Evolutionary conservation across 2,797 vertebrate genomes (phyloP).

Genomic region (Cuniculus paca): DNA sequence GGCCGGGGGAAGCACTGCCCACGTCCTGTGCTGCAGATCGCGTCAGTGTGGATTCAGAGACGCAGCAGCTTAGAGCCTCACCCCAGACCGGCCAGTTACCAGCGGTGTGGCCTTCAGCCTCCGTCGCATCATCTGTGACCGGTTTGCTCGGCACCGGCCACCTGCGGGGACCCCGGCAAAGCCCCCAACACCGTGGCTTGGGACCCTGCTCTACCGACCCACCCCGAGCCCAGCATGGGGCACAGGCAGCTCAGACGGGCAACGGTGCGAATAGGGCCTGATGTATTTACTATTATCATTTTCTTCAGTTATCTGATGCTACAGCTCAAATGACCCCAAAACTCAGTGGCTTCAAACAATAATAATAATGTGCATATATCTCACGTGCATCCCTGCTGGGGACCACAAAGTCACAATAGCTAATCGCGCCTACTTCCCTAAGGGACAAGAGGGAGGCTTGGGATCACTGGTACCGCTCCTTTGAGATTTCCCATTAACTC

Average conservation of each 20-base stretch:
- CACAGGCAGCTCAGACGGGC: fast-evolving
- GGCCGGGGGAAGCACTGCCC: no score
- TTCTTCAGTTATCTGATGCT: no score
- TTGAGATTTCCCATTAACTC: no score
- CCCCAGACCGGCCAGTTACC: not conserved
- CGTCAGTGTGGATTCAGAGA: not conserved
- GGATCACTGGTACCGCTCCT: no score
- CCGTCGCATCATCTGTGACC: not conserved
- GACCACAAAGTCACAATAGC: no score
- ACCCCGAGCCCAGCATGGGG: no score
- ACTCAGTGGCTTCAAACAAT: not conserved
- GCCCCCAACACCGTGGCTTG: not conserved
- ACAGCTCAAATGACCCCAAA: not conserved
- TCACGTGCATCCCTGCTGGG: not conserved
- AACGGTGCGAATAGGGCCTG: not conserved
- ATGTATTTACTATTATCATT: not conserved
- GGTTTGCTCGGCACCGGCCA: not conserved
- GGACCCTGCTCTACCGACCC: not conserved
- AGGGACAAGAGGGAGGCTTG: no score
- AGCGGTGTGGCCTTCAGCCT: not conserved
- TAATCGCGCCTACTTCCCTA: no score
- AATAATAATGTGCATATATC: no score
- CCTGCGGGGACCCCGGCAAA: not conserved
- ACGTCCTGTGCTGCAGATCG: not conserved
- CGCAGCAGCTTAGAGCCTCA: not conserved